Evolutionary conservation across 2,888 invertebrate genomes (phyloP), one percentile per base, ranked within the genome.

Genomic region (Stenurella melanura): DNA sequence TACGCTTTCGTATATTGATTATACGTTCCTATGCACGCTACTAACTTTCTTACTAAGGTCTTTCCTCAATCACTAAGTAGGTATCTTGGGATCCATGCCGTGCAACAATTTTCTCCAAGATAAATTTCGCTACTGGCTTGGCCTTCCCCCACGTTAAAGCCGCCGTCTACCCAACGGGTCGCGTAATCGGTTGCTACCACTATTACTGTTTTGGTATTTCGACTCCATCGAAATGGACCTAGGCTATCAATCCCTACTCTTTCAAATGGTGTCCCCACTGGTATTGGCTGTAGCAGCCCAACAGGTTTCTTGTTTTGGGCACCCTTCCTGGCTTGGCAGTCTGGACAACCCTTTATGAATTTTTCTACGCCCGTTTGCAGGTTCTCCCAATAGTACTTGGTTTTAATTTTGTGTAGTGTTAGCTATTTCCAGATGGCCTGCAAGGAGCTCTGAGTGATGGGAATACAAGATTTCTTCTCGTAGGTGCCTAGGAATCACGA

Each of bases 121-220:
- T 56, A 26, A 81, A 81, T 50, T 80, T 74, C 6, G 79, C 80
- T 4, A 84, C 82, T 10, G 72, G 76, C 11, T 71, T 74, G 0
- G 82, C 79, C 69, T 82, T 82, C 10, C 80, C 83, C 17, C 70
- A 78, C 11, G 79, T 57, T 18, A 85, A 30, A 1, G 82, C 82
- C 60, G 57, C 56, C 1, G 78, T 78, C 82, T 15, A 77, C 73
- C 75, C 21, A 54, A 5, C 82, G 42, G 0, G 85, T 83, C 84
- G 21, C 21, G 21, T 26, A 26, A 26, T 26, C 21, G 21, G 21
- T 26, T 26, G 4, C 21, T 4, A 26, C 21, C 21, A 26, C 21
- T 26, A 26, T 26, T 4, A 26, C 2, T 4, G 21, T 26, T 26
- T 26, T 26, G 2, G 2, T 4, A 26, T 26, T 26, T 26, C 21